phyloP scores from a whole-genome alignment of 2,113 vertebrate species.

The Marcusenius ussheri region DNA sequence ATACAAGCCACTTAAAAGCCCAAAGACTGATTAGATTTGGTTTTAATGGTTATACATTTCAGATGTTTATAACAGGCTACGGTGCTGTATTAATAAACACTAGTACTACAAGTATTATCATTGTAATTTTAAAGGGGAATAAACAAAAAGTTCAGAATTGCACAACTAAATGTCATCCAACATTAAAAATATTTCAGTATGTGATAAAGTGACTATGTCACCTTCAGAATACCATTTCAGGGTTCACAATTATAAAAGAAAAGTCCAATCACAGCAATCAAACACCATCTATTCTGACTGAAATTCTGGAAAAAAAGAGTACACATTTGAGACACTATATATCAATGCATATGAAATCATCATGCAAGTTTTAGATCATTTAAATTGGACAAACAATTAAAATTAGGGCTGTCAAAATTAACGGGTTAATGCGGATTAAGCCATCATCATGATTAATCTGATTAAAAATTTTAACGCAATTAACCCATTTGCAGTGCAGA shows the following conservation, averaged over 20 bases:
- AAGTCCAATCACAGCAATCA: not conserved
- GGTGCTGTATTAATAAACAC: not conserved
- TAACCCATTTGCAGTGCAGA: too few relatives aligned
- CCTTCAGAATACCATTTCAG: not conserved
- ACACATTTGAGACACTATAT: not conserved
- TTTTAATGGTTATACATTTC: not conserved
- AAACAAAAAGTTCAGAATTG: not conserved
- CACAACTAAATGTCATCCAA: not conserved
- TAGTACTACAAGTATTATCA: not conserved
- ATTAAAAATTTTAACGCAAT: too few relatives aligned
- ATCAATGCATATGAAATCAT: not conserved
- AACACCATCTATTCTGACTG: not conserved
- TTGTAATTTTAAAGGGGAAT: not conserved
- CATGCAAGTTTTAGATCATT: not conserved
- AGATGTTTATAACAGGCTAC: not conserved
- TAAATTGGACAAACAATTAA: not conserved
- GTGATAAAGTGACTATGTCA: not conserved
- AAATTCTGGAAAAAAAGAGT: slow-evolving; percentile 9
- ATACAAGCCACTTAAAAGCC: not conserved
- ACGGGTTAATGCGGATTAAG: too few relatives aligned
- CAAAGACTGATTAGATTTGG: not conserved
- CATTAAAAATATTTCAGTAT: not conserved
- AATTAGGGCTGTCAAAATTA: too few relatives aligned
- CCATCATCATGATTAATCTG: too few relatives aligned
- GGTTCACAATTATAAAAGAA: not conserved